These are phyloP conservation scores for Lethrus apterus DNA, from an alignment of 1,140 invertebrate species.

Conservation along the genomic window DNA sequence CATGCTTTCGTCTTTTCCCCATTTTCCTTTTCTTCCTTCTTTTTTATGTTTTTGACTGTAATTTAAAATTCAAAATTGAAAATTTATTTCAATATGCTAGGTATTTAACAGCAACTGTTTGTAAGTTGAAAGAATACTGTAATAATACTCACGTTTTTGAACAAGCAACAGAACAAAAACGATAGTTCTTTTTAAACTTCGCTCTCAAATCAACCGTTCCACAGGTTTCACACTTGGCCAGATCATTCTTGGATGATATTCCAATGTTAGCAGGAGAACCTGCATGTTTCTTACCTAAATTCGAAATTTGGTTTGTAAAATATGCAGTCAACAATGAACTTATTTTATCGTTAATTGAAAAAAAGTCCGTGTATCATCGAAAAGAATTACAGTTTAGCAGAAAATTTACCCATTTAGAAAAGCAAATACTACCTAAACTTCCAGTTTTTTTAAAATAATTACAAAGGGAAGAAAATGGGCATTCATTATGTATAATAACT, in stretches of 20 bases:
- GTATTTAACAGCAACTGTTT: no score
- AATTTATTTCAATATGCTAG: no score
- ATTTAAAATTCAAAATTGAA: slow-evolving; percentile 12
- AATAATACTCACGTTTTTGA: slow-evolving; percentile 51
- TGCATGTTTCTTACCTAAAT: slow-evolving; percentile 33
- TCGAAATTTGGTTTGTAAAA: slow-evolving; percentile 23
- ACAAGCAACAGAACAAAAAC: slow-evolving; percentile 72
- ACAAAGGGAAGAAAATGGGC: slow-evolving; percentile 7
- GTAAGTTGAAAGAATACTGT: slow-evolving; percentile 7
- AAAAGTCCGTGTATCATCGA: no score
- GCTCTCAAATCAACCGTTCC: slow-evolving; percentile 62
- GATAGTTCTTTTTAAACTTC: slow-evolving; percentile 69
- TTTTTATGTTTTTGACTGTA: slow-evolving; percentile 31
- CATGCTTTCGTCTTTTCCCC: slow-evolving; percentile 39
- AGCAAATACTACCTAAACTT: no score
- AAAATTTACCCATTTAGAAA: no score
- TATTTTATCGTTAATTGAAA: no score
- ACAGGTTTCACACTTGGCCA: slow-evolving; percentile 71
- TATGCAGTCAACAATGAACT: neutral
- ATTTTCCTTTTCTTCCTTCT: slow-evolving; percentile 42
- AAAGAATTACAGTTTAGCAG: no score
- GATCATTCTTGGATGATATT: slow-evolving; percentile 40
- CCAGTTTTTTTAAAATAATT: no score
- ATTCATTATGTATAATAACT: no score
- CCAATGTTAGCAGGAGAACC: slow-evolving; percentile 32